phyloP scores from a whole-genome alignment of 2,888 invertebrate genomes.

The Xiphydria camelus region DNA sequence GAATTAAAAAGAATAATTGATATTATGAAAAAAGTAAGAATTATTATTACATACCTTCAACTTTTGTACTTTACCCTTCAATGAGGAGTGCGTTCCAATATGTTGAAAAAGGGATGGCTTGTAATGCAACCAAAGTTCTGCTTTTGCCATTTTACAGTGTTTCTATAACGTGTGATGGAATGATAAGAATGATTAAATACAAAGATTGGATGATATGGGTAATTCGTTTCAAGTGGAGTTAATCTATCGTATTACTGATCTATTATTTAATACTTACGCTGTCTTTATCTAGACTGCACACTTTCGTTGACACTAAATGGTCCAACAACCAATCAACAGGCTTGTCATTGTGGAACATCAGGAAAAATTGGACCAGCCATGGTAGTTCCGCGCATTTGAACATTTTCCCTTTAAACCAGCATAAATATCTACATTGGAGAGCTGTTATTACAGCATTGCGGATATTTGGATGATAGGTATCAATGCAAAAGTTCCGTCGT shows the following conservation, averaged over 20 bases:
- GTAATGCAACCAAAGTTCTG: conserved; percentile 80
- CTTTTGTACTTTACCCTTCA: conserved; percentile 95
- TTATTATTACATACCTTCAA: no score
- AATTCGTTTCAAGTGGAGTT: background rate
- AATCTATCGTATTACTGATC: background rate
- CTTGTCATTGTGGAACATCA: conserved; percentile 94
- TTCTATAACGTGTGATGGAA: conserved; percentile 63
- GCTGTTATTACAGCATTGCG: background rate
- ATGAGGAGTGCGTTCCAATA: conserved; percentile 90
- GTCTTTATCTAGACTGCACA: conserved; percentile 82
- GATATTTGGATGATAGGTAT: background rate
- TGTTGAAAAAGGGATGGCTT: conserved; percentile 94
- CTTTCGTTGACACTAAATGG: conserved; percentile 84
- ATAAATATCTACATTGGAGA: conserved; percentile 8
- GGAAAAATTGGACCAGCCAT: conserved; percentile 86
- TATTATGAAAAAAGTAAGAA: no score
- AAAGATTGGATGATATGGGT: no score
- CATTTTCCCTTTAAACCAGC: conserved; percentile 73
- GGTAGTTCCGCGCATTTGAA: conserved; percentile 87
- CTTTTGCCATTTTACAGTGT: conserved; percentile 78
- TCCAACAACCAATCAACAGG: conserved; percentile 97
- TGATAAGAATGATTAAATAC: conserved; percentile 14
- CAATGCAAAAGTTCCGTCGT: conserved; percentile 34
- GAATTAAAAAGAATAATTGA: no score
- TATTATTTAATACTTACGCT: conserved; percentile 62